A percentile compares a stretch with the other conserved stretches of the same genome.
These are phyloP conservation scores for Antheraea yamamai DNA, from an alignment of 2,888 invertebrate species.

Conservation along the genomic window DNA sequence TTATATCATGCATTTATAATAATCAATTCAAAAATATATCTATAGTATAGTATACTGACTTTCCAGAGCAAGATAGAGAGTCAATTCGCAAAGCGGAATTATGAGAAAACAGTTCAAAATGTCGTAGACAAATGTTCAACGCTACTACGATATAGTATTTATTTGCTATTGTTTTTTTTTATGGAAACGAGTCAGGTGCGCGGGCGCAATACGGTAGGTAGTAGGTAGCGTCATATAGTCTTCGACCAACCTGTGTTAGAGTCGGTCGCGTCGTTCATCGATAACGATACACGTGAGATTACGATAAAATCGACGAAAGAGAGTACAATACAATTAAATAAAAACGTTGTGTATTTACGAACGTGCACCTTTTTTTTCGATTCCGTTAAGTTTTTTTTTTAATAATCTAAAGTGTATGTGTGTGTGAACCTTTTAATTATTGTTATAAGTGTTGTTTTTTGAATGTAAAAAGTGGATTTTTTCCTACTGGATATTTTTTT, in stretches of 20 bases:
- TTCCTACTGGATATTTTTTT: constrained; percentile 41
- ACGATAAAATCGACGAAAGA: constrained; percentile 20
- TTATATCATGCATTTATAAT: background rate
- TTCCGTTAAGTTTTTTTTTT: background rate
- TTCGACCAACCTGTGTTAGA: constrained; percentile 59
- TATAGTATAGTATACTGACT: too few relatives aligned
- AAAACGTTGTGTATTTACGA: constrained; percentile 6
- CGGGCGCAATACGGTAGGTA: constrained; percentile 35
- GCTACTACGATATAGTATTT: constrained; percentile 36
- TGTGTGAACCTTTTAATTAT: constrained; percentile 29
- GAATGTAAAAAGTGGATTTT: constrained; percentile 27
- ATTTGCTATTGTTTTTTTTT: constrained; percentile 73
- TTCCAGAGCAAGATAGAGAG: too few relatives aligned
- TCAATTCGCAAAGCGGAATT: background rate
- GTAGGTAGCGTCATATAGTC: constrained; percentile 55
- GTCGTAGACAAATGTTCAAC: background rate
- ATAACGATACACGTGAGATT: constrained; percentile 36
- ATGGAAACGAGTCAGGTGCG: constrained; percentile 62
- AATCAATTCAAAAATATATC: background rate
- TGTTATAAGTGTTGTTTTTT: constrained; percentile 11
- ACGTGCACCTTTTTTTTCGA: background rate
- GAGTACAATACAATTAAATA: background rate
- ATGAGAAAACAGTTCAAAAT: background rate
- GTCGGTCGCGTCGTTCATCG: constrained; percentile 40
- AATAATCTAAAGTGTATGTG: constrained; percentile 11